Evolutionary conservation across 2,888 invertebrate species (phyloP).

Genomic region (Platycnemis pennipes): DNA sequence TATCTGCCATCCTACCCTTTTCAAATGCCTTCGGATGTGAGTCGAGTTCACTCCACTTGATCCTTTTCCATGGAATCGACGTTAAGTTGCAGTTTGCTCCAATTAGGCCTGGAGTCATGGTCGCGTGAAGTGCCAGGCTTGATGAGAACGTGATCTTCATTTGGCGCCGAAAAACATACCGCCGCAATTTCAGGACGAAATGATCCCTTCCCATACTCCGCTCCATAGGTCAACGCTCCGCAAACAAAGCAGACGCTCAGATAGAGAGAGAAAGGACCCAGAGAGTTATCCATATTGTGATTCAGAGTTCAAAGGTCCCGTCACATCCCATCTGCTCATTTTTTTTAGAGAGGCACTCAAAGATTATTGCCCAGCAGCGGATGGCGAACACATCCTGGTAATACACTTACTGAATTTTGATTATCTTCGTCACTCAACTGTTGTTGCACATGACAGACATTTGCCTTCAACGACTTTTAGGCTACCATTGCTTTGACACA

Average conservation of each 20-base stretch:
- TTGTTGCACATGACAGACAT: background rate
- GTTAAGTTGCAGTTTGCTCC: background rate
- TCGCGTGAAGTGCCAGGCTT: background rate
- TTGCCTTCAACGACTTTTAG: too few species aligned
- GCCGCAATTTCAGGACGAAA: background rate
- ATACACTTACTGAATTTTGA: background rate
- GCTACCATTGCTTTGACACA: too few species aligned
- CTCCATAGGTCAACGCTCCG: background rate
- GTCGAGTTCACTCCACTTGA: background rate
- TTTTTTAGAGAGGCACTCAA: background rate
- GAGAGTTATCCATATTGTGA: background rate
- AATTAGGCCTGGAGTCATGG: background rate
- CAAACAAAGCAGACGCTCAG: background rate
- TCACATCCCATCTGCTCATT: background rate
- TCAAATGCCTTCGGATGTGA: background rate
- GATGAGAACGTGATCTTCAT: background rate
- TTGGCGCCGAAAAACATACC: background rate
- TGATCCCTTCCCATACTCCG: too few species aligned
- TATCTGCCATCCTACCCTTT: too few species aligned
- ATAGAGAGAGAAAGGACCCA: background rate
- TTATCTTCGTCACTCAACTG: background rate
- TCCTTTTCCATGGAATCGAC: background rate
- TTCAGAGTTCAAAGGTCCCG: background rate
- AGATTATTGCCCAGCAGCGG: background rate
- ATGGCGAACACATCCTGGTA: background rate